Base-by-base conservation (phyloP, 2,797 vertebrate genomes). In the Sandelia bainsii region DNA sequence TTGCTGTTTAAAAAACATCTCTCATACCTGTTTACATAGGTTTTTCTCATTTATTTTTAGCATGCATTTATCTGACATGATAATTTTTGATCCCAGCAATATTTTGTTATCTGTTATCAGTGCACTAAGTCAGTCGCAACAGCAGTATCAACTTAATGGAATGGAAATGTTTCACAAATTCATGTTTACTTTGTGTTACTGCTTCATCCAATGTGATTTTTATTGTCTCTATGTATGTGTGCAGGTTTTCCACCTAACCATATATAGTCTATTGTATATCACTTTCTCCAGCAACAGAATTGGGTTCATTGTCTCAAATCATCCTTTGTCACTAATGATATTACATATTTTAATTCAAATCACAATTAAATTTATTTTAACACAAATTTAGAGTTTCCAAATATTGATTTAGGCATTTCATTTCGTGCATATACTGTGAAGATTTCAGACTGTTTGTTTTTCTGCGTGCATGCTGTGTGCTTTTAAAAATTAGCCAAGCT, bases 81-180 rank as follows among this genome's bases (percentile, higher is more conserved):
- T 72, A 49, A 48, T 19, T 70, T 58, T 70, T 64, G 53, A 46
- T 69, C 49, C n/a, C 56, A 65, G 49, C 22, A 69, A 80, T 67
- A 44, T 69, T 71, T 69, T 49, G 7, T 50, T 51, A 70, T 80
- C 62, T 84, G 34, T 51, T 52, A 51, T 80, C 79, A 49, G 52
- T 46, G 6, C 67, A 32, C 17, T 19, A 25, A 48, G 61, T 50
- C 5, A 10, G 53, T 57, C 0, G 14, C 5, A 14, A 73, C 72
- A 73, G 70, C 51, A 39, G 42, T 10, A 60, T 50, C 73, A 16
- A 54, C 40, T 60, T 42, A 62, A 72, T 62, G 22, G 37, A 42
- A 72, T 45, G 13, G 8, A 69, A 72, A 62, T 58, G 27, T 72
- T 75, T 65, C 29, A 59, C 42, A 66, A 72, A 70, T 69, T 69